Percentiles rank a stretch among this genome's conserved stretches.
These are phyloP conservation scores for Athripsodes cinereus DNA, from an alignment of 2,888 invertebrate genomes.

Conservation along the genomic window DNA sequence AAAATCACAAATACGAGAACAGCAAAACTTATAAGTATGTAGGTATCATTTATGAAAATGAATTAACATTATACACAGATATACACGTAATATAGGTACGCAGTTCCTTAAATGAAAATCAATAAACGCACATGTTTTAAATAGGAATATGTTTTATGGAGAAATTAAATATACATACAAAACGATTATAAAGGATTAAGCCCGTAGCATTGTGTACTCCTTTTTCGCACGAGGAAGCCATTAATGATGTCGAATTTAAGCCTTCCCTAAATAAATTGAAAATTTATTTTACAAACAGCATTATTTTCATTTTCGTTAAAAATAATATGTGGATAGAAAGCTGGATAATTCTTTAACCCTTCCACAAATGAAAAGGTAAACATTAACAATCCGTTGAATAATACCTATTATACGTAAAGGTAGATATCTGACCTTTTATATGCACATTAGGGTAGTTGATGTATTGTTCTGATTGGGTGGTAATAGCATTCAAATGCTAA, in stretches of 20 bases:
- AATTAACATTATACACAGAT: too few relatives aligned
- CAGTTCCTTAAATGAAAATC: too few relatives aligned
- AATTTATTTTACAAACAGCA: neutral
- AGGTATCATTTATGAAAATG: too few relatives aligned
- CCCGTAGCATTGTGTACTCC: too few relatives aligned
- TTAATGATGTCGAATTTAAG: neutral
- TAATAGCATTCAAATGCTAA: slow-evolving; percentile 15
- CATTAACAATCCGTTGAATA: neutral
- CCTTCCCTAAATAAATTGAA: neutral
- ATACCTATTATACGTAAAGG: neutral
- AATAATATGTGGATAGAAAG: neutral
- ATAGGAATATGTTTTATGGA: too few relatives aligned
- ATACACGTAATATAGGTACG: too few relatives aligned
- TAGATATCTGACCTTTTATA: neutral
- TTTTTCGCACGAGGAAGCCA: too few relatives aligned
- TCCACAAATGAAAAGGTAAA: neutral
- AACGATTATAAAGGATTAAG: too few relatives aligned
- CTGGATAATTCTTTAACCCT: neutral
- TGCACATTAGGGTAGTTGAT: neutral
- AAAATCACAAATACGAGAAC: too few relatives aligned
- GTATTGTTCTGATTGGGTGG: slow-evolving; percentile 1
- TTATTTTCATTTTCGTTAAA: neutral
- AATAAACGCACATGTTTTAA: too few relatives aligned
- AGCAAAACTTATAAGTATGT: too few relatives aligned
- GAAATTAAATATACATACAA: too few relatives aligned